Conservation (phyloP, 2,888 invertebrate species). For the Volucella bombylans region DNA sequence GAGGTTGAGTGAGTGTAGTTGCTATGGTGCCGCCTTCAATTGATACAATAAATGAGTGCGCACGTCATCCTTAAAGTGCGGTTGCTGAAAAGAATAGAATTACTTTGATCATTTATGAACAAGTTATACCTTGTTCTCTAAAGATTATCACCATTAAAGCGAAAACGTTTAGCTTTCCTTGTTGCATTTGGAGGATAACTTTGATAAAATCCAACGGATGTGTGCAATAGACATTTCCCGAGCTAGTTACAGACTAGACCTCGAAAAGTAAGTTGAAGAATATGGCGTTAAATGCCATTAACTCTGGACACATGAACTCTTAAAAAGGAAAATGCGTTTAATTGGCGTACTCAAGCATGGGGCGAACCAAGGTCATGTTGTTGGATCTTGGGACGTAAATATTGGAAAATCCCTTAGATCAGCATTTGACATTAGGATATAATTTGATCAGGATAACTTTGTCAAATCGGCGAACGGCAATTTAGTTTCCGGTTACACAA, state of each 20-base stretch:
- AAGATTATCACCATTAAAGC: slow-evolving; percentile 90
- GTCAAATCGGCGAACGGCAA: too few relatives aligned
- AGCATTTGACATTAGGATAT: too few relatives aligned
- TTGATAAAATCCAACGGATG: slow-evolving; percentile 98
- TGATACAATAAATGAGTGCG: slow-evolving; percentile 95
- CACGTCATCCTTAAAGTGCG: slow-evolving; percentile 92
- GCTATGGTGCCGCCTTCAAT: slow-evolving; percentile 88
- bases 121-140: slow-evolving; percentile 92
- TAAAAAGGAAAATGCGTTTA: too few relatives aligned
- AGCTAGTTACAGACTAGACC: slow-evolving; percentile 84
- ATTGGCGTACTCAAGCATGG: too few relatives aligned
- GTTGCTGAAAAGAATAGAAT: slow-evolving; percentile 86
- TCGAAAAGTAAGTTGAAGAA: too few relatives aligned
- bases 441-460: too few relatives aligned
- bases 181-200: slow-evolving; percentile 96
- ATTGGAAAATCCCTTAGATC: too few relatives aligned
- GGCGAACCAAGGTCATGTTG: too few relatives aligned
- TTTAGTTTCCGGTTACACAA: too few relatives aligned
- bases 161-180: slow-evolving; percentile 89
- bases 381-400: too few relatives aligned
- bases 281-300: too few relatives aligned
- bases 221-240: slow-evolving; percentile 96
- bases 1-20: slow-evolving; percentile 92
- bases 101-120: slow-evolving; percentile 84
- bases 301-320: too few relatives aligned